These are phyloP conservation scores for Melanogrammus aeglefinus DNA, from an alignment of 2,797 vertebrate species.

Conservation along the genomic window DNA sequence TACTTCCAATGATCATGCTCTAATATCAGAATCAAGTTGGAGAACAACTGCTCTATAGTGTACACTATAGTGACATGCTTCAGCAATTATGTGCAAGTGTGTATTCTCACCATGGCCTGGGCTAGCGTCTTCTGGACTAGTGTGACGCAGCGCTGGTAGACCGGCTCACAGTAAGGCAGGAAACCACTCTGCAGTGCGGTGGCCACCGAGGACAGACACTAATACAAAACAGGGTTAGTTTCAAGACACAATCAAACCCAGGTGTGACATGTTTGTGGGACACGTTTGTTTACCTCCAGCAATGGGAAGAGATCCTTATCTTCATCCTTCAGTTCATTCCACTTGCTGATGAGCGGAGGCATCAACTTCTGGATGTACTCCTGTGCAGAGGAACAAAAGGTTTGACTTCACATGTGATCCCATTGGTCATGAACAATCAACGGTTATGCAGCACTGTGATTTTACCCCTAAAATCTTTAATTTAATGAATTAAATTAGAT, in stretches of 20 bases:
- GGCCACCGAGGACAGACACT: constrained; percentile 93
- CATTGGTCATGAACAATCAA: background rate
- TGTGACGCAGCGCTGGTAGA: constrained; percentile 94
- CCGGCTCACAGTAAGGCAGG: constrained; percentile 92
- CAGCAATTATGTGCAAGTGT: background rate
- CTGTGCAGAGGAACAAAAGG: constrained; percentile 55
- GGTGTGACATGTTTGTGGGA: background rate
- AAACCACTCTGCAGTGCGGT: constrained; percentile 93
- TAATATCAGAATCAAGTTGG: too few relatives aligned
- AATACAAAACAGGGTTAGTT: background rate
- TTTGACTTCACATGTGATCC: background rate
- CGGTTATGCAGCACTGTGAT: background rate
- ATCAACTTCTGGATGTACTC: constrained; percentile 96
- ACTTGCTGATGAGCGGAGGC: constrained; percentile 94
- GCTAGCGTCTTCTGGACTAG: constrained; percentile 93
- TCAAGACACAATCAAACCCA: background rate
- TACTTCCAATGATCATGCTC: too few relatives aligned
- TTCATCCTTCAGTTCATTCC: constrained; percentile 95
- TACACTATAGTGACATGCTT: too few relatives aligned
- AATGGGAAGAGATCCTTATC: constrained; percentile 94
- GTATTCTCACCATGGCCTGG: constrained; percentile 86
- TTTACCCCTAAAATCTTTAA: background rate
- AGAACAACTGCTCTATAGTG: too few relatives aligned
- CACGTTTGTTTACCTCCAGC: constrained; percentile 76
- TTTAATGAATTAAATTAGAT: background rate